Evolutionary conservation across 2,888 invertebrate genomes (phyloP).

Genomic region (Exocentrus adspersus): DNA sequence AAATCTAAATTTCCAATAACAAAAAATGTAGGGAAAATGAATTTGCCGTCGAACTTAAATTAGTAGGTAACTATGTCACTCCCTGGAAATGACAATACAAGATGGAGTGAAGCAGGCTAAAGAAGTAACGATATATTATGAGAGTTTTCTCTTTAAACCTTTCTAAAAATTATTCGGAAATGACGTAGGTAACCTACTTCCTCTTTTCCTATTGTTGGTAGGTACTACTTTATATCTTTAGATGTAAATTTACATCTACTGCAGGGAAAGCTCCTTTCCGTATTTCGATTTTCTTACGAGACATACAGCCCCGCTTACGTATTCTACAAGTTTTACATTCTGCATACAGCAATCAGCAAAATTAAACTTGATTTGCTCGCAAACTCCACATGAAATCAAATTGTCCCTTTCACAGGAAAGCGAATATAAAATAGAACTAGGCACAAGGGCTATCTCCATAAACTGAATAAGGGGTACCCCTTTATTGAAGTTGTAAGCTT

Average conservation of each 20-base stretch:
- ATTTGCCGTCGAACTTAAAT: too few relatives aligned
- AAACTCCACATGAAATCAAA: conserved; percentile 47
- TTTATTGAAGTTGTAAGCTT: too few relatives aligned
- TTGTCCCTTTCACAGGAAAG: conserved; percentile 45
- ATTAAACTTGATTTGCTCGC: conserved; percentile 50
- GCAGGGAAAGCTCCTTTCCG: conserved; percentile 23
- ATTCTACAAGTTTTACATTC: conserved; percentile 49
- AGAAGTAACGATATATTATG: too few relatives aligned
- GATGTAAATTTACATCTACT: not conserved
- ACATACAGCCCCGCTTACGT: conserved; percentile 43
- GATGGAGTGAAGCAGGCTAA: too few relatives aligned
- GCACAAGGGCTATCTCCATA: conserved; percentile 16
- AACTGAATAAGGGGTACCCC: too few relatives aligned
- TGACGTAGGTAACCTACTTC: too few relatives aligned
- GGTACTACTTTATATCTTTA: not conserved
- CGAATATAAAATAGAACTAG: conserved; percentile 42
- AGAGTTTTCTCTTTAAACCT: too few relatives aligned
- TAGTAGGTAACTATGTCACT: too few relatives aligned
- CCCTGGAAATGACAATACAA: too few relatives aligned
- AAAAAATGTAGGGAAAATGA: too few relatives aligned
- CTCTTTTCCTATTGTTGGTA: not conserved
- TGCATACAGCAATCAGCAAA: conserved; percentile 50
- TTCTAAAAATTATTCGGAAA: too few relatives aligned
- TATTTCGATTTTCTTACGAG: conserved; percentile 43
- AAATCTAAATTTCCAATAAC: too few relatives aligned